phyloP scores from a whole-genome alignment of 1,140 invertebrate species.

The Dendroctonus ponderosae region DNA sequence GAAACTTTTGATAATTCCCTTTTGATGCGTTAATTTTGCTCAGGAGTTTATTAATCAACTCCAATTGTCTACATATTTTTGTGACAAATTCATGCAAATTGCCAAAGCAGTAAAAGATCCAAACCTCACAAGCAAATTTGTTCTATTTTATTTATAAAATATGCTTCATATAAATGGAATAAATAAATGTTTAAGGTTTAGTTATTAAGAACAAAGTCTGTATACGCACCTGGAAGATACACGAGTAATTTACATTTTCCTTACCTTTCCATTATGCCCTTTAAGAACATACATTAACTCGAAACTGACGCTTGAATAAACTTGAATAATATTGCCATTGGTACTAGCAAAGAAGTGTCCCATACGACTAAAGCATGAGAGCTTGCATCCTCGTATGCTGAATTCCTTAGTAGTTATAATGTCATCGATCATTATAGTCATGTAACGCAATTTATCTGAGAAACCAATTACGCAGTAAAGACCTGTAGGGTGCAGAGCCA shows the following conservation, averaged over 20 bases:
- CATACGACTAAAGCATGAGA: constrained; percentile 71
- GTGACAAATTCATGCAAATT: too few relatives aligned
- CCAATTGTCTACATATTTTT: too few relatives aligned
- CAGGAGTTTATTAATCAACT: too few relatives aligned
- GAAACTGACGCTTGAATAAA: constrained; percentile 75
- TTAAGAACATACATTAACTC: constrained; percentile 69
- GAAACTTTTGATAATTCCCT: too few relatives aligned
- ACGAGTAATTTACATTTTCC: constrained; percentile 11
- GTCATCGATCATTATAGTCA: constrained; percentile 85
- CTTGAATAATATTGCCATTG: constrained; percentile 73
- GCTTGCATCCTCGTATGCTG: constrained; percentile 66
- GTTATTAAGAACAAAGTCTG: too few relatives aligned
- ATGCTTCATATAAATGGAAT: too few relatives aligned
- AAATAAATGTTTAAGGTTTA: too few relatives aligned
- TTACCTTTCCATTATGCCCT: constrained; percentile 74
- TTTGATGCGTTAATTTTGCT: too few relatives aligned
- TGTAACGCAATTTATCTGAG: constrained; percentile 81
- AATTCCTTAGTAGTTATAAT: constrained; percentile 77
- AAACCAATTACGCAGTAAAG: constrained; percentile 87
- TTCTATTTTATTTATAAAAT: too few relatives aligned
- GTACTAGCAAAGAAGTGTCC: constrained; percentile 82
- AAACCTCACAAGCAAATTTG: too few relatives aligned
- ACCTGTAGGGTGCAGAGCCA: constrained; percentile 74
- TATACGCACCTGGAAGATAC: too few relatives aligned
- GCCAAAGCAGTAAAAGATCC: too few relatives aligned